phyloP scores from a whole-genome alignment of 2,888 invertebrate species.

The Phragmatobia fuliginosa region DNA sequence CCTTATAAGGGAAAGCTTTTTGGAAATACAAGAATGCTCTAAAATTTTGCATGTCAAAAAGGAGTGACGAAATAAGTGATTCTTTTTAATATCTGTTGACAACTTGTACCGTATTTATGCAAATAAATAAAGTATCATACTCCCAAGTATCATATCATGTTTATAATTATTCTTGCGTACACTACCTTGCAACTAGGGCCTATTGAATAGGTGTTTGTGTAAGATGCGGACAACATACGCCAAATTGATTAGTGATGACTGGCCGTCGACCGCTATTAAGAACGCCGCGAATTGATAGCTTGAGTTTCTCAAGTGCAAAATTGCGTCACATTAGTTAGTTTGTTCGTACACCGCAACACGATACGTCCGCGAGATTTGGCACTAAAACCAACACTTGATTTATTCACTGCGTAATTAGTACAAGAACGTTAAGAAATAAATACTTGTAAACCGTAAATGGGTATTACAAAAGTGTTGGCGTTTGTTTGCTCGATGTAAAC shows the following conservation, averaged over 20 bases:
- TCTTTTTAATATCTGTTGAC: no score
- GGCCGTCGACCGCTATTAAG: conserved; percentile 63
- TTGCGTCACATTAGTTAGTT: conserved; percentile 58
- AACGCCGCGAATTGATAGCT: conserved; percentile 55
- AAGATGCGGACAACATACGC: conserved; percentile 51
- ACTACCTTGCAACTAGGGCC: conserved; percentile 33
- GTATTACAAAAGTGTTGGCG: conserved; percentile 49
- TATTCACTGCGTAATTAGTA: conserved; percentile 64
- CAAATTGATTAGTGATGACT: conserved; percentile 67
- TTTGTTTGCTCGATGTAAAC: conserved; percentile 45
- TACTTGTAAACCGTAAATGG: conserved; percentile 55
- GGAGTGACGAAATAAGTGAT: no score
- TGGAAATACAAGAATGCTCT: conserved; percentile 22
- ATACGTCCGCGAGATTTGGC: conserved; percentile 55
- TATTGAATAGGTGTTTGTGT: conserved; percentile 43
- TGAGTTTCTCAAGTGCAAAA: conserved; percentile 64
- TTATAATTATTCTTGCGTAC: conserved; percentile 44
- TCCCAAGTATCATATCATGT: no score
- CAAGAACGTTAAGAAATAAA: conserved; percentile 64
- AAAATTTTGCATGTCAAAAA: no score
- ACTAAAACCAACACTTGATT: conserved; percentile 59
- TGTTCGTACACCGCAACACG: conserved; percentile 48
- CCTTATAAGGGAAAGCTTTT: conserved; percentile 19
- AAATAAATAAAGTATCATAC: no score
- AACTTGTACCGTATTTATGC: no score